Percentiles rank a stretch among this genome's conserved stretches.
Evolutionary conservation across 2,888 invertebrate genomes (phyloP).

Genomic region (Ormyrus rosae): DNA sequence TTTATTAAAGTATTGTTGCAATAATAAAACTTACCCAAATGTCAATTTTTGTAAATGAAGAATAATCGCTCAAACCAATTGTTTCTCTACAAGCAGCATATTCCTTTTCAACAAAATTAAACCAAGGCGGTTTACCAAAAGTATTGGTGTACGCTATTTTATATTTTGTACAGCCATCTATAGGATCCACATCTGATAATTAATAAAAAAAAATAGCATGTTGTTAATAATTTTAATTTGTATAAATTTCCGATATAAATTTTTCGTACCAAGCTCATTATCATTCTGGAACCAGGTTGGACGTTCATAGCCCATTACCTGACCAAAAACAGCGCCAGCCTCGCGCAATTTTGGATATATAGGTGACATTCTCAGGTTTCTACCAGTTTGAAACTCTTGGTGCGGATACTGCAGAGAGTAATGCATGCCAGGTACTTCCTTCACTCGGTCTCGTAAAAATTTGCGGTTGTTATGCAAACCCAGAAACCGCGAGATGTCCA

Average conservation of each 20-base stretch:
- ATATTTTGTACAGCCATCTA: conserved; percentile 78
- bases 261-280: conserved; percentile 73
- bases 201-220: no score
- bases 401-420: conserved; percentile 90
- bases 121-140: conserved; percentile 96
- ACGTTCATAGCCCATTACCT: conserved; percentile 98
- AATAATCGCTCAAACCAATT: conserved; percentile 96
- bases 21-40: conserved; percentile 82
- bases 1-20: background rate
- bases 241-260: no score
- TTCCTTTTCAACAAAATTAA: conserved; percentile 90
- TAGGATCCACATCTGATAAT: conserved; percentile 66
- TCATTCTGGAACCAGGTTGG: conserved; percentile 91
- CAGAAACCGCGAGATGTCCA: conserved; percentile 93
- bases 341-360: conserved; percentile 94
- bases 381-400: conserved; percentile 90
- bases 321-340: conserved; percentile 96
- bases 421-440: conserved; percentile 93
- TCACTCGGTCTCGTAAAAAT: conserved; percentile 92
- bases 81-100: conserved; percentile 96
- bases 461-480: conserved; percentile 96
- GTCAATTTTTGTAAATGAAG: conserved; percentile 97
- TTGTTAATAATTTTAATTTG: no score
- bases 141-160: conserved; percentile 88
- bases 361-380: conserved; percentile 95